These are phyloP conservation scores for Anthopleura xanthogrammica DNA, from an alignment of 92 coral and sea anemone genomes.

Conservation along the genomic window DNA sequence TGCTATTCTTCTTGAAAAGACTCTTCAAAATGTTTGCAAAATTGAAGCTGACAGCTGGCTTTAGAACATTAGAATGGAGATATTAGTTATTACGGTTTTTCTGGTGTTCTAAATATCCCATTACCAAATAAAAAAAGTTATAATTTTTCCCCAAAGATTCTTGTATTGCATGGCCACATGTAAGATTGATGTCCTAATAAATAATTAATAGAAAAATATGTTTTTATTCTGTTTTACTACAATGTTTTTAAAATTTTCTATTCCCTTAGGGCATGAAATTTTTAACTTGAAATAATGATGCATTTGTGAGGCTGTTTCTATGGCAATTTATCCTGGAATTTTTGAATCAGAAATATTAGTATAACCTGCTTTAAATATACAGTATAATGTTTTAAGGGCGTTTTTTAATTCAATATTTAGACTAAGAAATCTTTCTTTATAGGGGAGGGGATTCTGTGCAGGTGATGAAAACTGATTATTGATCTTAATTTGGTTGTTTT, in stretches of 20 bases:
- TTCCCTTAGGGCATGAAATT: background rate
- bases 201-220: background rate
- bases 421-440: background rate
- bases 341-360: background rate
- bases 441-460: background rate
- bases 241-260: background rate
- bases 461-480: background rate
- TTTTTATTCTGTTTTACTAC: background rate
- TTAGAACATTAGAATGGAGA: background rate
- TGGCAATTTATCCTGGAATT: background rate
- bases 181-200: background rate
- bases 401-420: background rate
- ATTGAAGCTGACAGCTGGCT: background rate
- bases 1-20: background rate
- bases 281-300: background rate
- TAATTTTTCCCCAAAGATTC: background rate
- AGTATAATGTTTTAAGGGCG: background rate
- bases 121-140: background rate
- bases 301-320: background rate
- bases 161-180: background rate
- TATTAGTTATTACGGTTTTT: background rate
- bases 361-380: background rate
- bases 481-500: background rate
- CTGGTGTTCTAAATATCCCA: background rate
- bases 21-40: background rate